phyloP scores from a whole-genome alignment of 2,113 vertebrate species.

The Deroptyus accipitrinus region DNA sequence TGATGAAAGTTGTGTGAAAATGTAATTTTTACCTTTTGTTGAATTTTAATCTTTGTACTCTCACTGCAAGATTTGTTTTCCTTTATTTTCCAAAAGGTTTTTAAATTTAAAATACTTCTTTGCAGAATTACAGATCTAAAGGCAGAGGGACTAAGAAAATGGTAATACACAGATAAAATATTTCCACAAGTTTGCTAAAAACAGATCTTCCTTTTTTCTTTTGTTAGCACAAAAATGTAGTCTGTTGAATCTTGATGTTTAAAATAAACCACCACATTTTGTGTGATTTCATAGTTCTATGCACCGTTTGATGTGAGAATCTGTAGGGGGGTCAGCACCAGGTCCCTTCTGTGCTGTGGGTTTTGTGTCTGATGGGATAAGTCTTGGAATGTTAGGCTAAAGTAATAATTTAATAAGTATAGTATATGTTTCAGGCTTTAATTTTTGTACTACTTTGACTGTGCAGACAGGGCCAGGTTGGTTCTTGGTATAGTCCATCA shows the following conservation, averaged over 20 bases:
- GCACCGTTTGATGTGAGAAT: not conserved
- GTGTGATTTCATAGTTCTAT: not conserved
- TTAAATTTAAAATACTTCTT: not conserved
- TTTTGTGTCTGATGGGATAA: not conserved
- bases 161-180: not conserved
- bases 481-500: not conserved
- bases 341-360: not conserved
- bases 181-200: not conserved
- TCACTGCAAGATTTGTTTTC: not conserved
- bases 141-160: not conserved
- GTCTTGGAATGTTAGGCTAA: not conserved
- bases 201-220: not conserved
- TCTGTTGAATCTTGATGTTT: not conserved
- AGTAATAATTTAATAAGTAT: not conserved
- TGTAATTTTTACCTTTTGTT: not conserved
- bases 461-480: not conserved
- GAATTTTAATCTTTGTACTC: not conserved
- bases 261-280: accelerated
- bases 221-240: accelerated
- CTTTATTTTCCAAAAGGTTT: not conserved
- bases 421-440: not conserved
- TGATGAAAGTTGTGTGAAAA: not conserved
- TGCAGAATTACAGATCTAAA: not conserved
- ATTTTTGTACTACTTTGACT: not conserved
- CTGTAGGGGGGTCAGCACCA: not conserved